Evolutionary conservation across 2,888 invertebrate genomes (phyloP), one percentile per base, ranked within the genome.

Genomic region (Candidula unifasciata): DNA sequence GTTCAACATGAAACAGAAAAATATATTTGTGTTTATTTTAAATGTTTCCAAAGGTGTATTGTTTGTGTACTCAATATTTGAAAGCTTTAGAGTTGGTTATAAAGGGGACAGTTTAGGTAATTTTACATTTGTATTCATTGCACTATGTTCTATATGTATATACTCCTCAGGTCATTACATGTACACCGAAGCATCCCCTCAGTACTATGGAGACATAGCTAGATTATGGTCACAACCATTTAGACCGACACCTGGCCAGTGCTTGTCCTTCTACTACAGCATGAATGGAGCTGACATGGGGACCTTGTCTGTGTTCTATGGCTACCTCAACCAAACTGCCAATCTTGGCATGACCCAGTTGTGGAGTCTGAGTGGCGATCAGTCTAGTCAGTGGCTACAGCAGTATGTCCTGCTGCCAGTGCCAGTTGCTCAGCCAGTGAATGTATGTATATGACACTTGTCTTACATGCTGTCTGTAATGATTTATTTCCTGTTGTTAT

Each of bases 231-330:
- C 92, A 80, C 91, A 91, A 8, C 84, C n/a, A 57, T 84, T 24
- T 91, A 90, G 76, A 44, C 83, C 18, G 84, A 37, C 76, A 90
- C 91, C 83, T 1, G 87, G 88, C n/a, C 86, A 87, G 35, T 93
- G 93, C 86, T 82, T 93, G 66, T 88, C 91, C 44, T 92, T 93
- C 89, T 93, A 91, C 91, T 93, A 92, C 83, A 89, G 91, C 89
- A 92, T 93, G 92, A 89, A 91, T 87, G 92, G 93, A n/a, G 37
- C 82, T n/a, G 87, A 87, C 66, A 91, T 93, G 89, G 92, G 92
- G 3, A 89, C 87, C 1, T 87, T 93, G 13, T 89, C 88, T 68
- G 87, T 91, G 0, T 80, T 86, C 89, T 92, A 90, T 3, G 88
- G 87, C 8, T 85, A 89, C 86, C 89, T 91, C 3, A 89, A 89